Evolutionary conservation across 1,140 invertebrate species (phyloP), one percentile per base, ranked within the genome.

Genomic region (Drosophila cardini): DNA sequence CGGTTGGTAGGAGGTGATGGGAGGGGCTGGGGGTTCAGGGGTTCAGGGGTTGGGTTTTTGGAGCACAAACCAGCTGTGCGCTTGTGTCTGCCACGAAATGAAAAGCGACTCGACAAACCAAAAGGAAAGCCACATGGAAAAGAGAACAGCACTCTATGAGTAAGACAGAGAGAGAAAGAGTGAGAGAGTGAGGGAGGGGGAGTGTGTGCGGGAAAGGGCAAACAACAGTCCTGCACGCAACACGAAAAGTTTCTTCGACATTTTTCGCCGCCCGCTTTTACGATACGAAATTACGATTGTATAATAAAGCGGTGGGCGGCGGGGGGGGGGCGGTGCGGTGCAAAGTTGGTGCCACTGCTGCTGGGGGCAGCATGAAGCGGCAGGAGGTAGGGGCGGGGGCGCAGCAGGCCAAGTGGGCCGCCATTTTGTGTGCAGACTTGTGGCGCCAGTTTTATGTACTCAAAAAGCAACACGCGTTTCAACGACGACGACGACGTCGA

Each of bases 211-310:
- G 46, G 32, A 11, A 10, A 26, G 40, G 43, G 56, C 2, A 18
- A 65, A 67, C 81, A 61, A 69, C 52, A 58, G 63, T 86, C 76
- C 76, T 86, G 79, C 83, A 86, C 83, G 83, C 83, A 86, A 86
- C 83, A 87, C 79, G 83, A 86, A 86, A 86, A 86, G 71, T 87
- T 86, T 86, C 83, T 82, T 83, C 78, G 64, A 83, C 83, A 87
- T 87, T 86, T 84, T 84, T 85, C 62, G 81, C 67, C 81, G 77
- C 81, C 81, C 81, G 81, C 74, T 87, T 86, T 86, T 86, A 86
- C 83, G 83, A 86, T 87, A 83, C 83, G 83, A 87, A 86, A 86
- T 86, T 87, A 86, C 83, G 83, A 86, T 87, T 86, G 83, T 86
- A 86, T 86, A 86, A 86, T 86, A 86, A 86, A 86, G 83, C 83